Evolutionary conservation across 2,888 invertebrate species (phyloP).

Genomic region (Lottia scabra): DNA sequence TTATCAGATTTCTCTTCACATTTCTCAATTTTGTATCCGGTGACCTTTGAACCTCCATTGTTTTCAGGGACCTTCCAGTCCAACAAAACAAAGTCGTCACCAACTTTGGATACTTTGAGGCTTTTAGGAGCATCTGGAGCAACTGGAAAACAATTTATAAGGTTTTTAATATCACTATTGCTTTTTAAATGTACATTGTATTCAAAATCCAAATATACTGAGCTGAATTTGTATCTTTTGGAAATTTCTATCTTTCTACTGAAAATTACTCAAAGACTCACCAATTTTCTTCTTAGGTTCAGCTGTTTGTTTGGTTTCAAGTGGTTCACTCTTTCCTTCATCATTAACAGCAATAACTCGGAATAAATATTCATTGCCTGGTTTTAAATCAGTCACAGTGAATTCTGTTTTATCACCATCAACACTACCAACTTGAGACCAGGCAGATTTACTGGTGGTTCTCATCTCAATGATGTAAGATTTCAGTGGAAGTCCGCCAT

Average conservation of each 20-base stretch:
- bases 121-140: slow-evolving; percentile 20
- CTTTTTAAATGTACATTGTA: too few relatives aligned
- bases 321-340: slow-evolving; percentile 93
- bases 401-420: slow-evolving; percentile 74
- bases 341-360: slow-evolving; percentile 88
- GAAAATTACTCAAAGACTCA: slow-evolving; percentile 37
- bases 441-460: slow-evolving; percentile 81
- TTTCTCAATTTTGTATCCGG: slow-evolving; percentile 40
- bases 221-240: too few relatives aligned
- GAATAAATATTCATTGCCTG: slow-evolving; percentile 92
- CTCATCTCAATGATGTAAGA: slow-evolving; percentile 73
- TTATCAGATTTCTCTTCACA: slow-evolving; percentile 21
- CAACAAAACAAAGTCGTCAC: slow-evolving; percentile 30
- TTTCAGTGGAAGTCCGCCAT: slow-evolving; percentile 63
- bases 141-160: too few relatives aligned
- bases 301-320: slow-evolving; percentile 71
- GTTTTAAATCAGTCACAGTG: slow-evolving; percentile 77
- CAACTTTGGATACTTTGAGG: slow-evolving; percentile 16
- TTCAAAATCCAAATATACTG: too few relatives aligned
- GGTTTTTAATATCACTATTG: too few relatives aligned
- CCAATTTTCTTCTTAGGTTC: slow-evolving; percentile 57
- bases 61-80: slow-evolving; percentile 65
- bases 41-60: slow-evolving; percentile 51
- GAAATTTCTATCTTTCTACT: too few relatives aligned
- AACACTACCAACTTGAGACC: slow-evolving; percentile 78